Base-by-base conservation (phyloP, 2,888 invertebrate species). In the Seira sanloemensis region DNA sequence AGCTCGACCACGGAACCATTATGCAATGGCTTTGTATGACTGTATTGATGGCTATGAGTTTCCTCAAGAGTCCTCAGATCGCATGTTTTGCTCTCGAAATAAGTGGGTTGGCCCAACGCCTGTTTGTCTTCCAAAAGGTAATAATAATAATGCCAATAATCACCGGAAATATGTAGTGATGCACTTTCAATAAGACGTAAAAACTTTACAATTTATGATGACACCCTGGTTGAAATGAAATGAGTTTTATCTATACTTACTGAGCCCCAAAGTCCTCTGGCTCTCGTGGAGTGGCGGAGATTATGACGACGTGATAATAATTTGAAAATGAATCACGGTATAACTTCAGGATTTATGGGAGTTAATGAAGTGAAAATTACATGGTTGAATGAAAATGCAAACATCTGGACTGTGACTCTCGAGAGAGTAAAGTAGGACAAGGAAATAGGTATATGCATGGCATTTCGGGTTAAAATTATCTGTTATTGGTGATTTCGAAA, bases 81-180 rank as follows among this genome's bases (percentile, higher is more conserved):
- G 92, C 67, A 91, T 94, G 88, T 94, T 92, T 90, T 94, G 94
- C 90, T 93, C 93, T 88, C 90, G 91, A 78, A 91, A 91, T 68
- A 91, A 91, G 87, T 94, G 94, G 94, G 90, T 93, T 82, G 94
- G 94, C 7, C 91, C 92, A 66, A 90, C 91, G 86, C 94, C 94
- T 21, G 91, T 91, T 76, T 94, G 94, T 84, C 88, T 89, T 50
- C 85, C 89, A 1, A 88, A 87, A 88, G 88, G 89, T 89, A 81
- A 74, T 46, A 68, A 72, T 24, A 75, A 85, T 78, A 12, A 37
- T 37, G 12, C 37, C n/a, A 50, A 12, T 16, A 50, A 81, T 85
- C 85, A 85, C 74, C 77, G 66, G 19, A 16, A 50, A 50, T 50
- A 50, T 50, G n/a, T 37, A n/a, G n/a, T n/a, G n/a, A n/a, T 50